Percentiles rank a stretch among this genome's conserved stretches.
Conservation (phyloP, 2,797 vertebrate species). For the Gouania willdenowi region DNA sequence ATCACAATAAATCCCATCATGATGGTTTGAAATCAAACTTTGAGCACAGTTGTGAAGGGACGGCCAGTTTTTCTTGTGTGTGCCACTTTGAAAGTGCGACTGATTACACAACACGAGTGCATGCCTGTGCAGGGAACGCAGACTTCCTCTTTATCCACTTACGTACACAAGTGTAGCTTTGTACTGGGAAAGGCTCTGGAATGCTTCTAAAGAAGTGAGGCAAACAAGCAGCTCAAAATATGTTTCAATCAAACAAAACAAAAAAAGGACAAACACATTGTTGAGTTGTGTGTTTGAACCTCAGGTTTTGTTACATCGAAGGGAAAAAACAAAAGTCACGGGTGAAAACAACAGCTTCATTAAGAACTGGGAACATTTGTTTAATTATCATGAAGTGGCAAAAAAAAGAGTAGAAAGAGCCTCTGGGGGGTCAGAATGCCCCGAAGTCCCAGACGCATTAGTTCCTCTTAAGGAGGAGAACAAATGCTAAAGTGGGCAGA, state of each 20-base stretch:
- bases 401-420: constrained; percentile 54
- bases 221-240: constrained; percentile 72
- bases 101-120: constrained; percentile 73
- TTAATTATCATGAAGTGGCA: constrained; percentile 17
- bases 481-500: constrained; percentile 29
- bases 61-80: constrained; percentile 26
- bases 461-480: constrained; percentile 42
- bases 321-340: constrained; percentile 6
- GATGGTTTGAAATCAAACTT: no score
- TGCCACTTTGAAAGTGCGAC: constrained; percentile 44
- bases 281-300: constrained; percentile 2
- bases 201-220: constrained; percentile 65
- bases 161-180: constrained; percentile 72
- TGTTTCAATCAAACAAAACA: constrained; percentile 25
- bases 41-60: no score
- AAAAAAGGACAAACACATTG: constrained; percentile 21
- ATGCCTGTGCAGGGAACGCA: constrained; percentile 73
- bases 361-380: constrained; percentile 15
- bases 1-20: no score
- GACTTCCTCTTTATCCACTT: constrained; percentile 80
- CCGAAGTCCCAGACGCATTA: constrained; percentile 42
- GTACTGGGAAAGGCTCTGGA: constrained; percentile 71
- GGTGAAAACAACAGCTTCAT: no score
- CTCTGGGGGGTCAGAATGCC: constrained; percentile 35
- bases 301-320: background rate